Evolutionary conservation across 2,888 invertebrate genomes (phyloP).

Genomic region (Eremobia ochroleuca): DNA sequence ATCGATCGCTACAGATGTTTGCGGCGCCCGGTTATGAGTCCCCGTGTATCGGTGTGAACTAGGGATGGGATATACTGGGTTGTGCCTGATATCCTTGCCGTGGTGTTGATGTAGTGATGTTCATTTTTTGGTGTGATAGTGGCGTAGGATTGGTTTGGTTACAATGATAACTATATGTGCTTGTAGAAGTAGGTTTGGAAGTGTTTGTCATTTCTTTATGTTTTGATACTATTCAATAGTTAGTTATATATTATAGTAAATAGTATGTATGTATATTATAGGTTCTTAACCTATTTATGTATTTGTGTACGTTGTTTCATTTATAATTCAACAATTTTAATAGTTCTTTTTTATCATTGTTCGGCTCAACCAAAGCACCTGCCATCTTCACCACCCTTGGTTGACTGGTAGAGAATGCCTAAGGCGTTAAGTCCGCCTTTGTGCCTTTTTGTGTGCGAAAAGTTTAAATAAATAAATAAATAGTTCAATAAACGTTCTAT

Average conservation of each 20-base stretch:
- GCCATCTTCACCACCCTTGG: no score
- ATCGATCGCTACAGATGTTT: conserved; percentile 88
- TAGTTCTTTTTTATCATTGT: no score
- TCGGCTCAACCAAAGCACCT: no score
- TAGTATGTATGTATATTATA: no score
- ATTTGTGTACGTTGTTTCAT: no score
- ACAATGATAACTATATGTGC: not conserved
- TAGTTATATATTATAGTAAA: no score
- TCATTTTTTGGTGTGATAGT: conserved; percentile 2
- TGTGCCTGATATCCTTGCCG: conserved; percentile 38
- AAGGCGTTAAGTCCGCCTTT: no score
- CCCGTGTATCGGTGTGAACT: conserved; percentile 52
- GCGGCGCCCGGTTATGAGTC: conserved; percentile 68
- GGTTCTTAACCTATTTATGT: no score
- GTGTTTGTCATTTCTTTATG: not conserved
- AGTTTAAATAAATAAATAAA: no score
- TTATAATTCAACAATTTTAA: no score
- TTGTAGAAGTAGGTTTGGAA: not conserved
- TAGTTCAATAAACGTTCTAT: not conserved
- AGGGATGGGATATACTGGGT: conserved; percentile 32
- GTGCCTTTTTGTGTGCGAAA: no score
- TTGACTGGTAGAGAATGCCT: no score
- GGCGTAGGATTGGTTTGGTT: conserved; percentile 2
- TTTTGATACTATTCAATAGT: not conserved
- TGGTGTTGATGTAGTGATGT: conserved; percentile 5